phyloP scores from a whole-genome alignment of 2,797 vertebrate genomes.

The Lemur catta region DNA sequence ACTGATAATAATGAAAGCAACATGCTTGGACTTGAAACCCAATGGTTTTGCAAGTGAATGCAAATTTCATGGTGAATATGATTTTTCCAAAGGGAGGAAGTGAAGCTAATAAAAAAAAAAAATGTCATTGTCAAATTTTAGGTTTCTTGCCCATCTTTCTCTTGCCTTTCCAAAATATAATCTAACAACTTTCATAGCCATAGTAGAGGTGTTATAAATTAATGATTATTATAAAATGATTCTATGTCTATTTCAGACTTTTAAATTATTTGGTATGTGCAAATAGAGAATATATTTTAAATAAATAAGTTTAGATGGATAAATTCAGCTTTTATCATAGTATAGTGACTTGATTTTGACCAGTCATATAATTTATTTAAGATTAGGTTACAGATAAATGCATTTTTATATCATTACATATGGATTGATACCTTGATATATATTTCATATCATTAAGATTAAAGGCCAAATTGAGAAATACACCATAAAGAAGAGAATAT shows the following conservation, averaged over 20 bases:
- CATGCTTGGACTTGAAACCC: not conserved
- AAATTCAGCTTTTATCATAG: not conserved
- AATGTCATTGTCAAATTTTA: not conserved
- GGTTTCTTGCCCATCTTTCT: not conserved
- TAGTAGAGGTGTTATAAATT: not conserved
- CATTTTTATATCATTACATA: not conserved
- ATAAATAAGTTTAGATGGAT: not conserved
- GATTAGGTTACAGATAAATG: not conserved
- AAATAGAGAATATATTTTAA: not conserved
- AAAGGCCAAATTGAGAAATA: slow-evolving; percentile 5
- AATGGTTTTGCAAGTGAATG: not conserved
- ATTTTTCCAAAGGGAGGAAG: not conserved
- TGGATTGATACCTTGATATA: not conserved
- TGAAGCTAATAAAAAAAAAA: not conserved
- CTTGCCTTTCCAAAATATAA: not conserved
- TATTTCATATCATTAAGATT: not conserved
- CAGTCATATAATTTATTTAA: not conserved
- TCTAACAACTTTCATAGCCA: not conserved
- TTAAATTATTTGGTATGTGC: not conserved
- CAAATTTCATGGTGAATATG: not conserved
- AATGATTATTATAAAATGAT: not conserved
- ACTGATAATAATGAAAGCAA: not conserved
- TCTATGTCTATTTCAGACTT: not conserved
- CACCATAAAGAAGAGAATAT: not conserved
- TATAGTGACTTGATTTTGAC: not conserved